A percentile compares a stretch with the other conserved stretches of the same genome.
Conservation (phyloP, 2,113 vertebrate species). For the Myotis yumanensis region DNA sequence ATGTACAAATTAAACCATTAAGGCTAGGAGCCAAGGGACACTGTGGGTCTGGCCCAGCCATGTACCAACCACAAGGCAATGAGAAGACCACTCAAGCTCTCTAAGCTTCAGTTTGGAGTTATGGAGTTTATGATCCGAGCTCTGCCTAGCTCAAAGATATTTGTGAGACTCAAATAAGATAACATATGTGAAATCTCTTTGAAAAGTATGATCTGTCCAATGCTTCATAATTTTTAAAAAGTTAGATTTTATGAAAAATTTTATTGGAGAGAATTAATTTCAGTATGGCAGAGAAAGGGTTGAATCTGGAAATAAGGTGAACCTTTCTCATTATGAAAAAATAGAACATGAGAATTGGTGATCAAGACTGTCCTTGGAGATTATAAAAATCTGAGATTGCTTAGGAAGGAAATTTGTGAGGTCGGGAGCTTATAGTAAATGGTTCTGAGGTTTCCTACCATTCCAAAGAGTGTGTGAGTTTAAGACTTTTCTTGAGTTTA, state of each 20-base stretch:
- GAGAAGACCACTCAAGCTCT: neutral
- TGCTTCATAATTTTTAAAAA: neutral
- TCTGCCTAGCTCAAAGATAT: neutral
- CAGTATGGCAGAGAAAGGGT: neutral
- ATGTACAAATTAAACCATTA: conserved; percentile 42
- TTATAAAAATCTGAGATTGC: neutral
- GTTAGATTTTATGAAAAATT: conserved; percentile 38
- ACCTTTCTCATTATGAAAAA: neutral
- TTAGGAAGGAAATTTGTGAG: neutral
- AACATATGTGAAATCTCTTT: conserved; percentile 1
- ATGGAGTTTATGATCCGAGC: neutral
- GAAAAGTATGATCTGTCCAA: neutral
- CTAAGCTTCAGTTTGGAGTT: neutral
- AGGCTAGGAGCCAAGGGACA: neutral
- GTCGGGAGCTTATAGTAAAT: neutral
- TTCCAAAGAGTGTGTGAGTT: neutral
- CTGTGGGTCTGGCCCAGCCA: neutral
- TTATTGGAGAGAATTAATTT: neutral
- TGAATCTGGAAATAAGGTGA: neutral
- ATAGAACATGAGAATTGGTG: neutral
- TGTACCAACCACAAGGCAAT: neutral
- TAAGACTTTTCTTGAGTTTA: conserved; percentile 34
- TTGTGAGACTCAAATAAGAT: conserved; percentile 21
- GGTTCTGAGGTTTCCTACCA: neutral
- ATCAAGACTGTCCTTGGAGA: neutral